A percentile compares a stretch with the other conserved stretches of the same genome.
Evolutionary conservation across 2,113 vertebrate genomes (phyloP).

Genomic region (Elachura formosa): DNA sequence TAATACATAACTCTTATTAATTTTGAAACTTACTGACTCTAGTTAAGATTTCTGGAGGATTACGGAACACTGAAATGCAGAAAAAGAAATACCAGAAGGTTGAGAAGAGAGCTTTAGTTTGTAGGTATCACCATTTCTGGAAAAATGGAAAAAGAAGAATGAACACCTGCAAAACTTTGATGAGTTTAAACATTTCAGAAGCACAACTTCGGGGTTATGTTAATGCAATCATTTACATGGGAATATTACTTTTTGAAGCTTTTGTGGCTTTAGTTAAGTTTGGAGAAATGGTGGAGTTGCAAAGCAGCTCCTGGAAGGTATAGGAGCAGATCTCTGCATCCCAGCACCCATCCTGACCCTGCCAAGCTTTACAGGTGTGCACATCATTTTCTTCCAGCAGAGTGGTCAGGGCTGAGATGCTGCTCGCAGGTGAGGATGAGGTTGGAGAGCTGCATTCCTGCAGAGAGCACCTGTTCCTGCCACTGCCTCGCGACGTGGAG

Average conservation of each 20-base stretch:
- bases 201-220: not conserved
- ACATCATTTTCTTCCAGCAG: rapidly evolving
- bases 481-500: not conserved
- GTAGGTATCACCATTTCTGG: not conserved
- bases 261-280: not conserved
- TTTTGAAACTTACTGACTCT: not conserved
- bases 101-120: not conserved
- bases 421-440: too few species aligned
- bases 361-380: rapidly evolving
- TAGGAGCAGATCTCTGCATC: not conserved
- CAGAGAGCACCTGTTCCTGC: not conserved
- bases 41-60: not conserved
- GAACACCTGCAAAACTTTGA: not conserved
- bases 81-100: not conserved
- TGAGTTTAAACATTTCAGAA: not conserved
- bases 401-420: rapidly evolving
- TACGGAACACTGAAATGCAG: not conserved
- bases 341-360: not conserved
- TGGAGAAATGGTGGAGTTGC: not conserved
- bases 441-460: not conserved
- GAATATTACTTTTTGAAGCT: not conserved
- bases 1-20: not conserved
- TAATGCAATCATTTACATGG: not conserved
- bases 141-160: not conserved
- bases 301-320: not conserved